Base-by-base conservation (phyloP, 1,140 invertebrate species). In the Sinonovacula constricta region DNA sequence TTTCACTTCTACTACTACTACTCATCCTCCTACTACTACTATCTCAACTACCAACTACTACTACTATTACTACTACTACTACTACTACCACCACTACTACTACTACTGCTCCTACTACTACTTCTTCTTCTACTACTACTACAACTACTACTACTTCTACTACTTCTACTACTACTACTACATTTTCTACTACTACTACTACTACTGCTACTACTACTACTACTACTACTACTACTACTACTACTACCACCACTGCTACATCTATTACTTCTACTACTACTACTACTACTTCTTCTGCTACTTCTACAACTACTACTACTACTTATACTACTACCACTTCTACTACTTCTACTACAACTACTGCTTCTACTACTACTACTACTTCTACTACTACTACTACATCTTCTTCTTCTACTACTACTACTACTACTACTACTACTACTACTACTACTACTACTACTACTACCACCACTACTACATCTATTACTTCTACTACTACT, bases 51-150 rank as follows among this genome's bases (percentile, higher is more conserved):
- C n/a, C n/a, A n/a, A n/a, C n/a, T n/a, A n/a, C n/a, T n/a, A n/a
- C 45, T 49, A 49, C 45, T 49, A 49, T n/a, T 49, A 49, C 45
- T 49, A 49, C 45, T 49, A 49, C 45, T 49, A 49, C n/a, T 49
- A 49, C n/a, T 49, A 49, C n/a, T 49, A 49, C n/a, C n/a, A 49
- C 45, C n/a, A 49, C 45, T 49, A 49, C 45, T 49, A 49, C 12
- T 49, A 49, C 12, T 49, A 49, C n/a, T n/a, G 45, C n/a, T n/a
- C n/a, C n/a, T n/a, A n/a, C n/a, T n/a, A n/a, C n/a, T n/a, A n/a
- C n/a, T n/a, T n/a, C n/a, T 49, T 14, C 45, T 49, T 14, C 45
- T 49, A 49, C 45, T 49, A 49, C 45, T 49, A 49, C 45, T 49
- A 49, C 45, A 14, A 49, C 45, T 49, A 49, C 45, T 49, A 49